Percentiles rank a stretch among this genome's conserved stretches.
Evolutionary conservation across 2,888 invertebrate genomes (phyloP).

Genomic region (Orthosia gothica): DNA sequence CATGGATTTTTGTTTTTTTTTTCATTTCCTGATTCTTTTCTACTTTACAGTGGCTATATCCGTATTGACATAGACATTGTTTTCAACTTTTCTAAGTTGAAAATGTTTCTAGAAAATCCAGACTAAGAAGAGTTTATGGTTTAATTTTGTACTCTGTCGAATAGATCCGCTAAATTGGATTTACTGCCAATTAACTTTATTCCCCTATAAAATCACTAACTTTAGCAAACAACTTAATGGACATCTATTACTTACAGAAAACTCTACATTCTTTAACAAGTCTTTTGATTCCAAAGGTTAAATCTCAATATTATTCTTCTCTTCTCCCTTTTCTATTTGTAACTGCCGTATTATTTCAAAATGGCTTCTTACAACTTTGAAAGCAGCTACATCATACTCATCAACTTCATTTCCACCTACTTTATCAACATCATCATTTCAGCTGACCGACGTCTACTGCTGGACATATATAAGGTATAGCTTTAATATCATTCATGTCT

Average conservation of each 20-base stretch:
- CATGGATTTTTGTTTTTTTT: too few relatives aligned
- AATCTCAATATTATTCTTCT: neutral
- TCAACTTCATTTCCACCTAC: neutral
- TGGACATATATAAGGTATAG: neutral
- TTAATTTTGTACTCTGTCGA: slow-evolving; percentile 2
- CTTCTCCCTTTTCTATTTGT: too few relatives aligned
- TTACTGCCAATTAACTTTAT: slow-evolving; percentile 6
- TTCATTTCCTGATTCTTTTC: too few relatives aligned
- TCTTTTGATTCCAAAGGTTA: neutral
- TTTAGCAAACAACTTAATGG: neutral
- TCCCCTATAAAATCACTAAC: slow-evolving; percentile 1
- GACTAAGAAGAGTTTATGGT: neutral
- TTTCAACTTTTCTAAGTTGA: neutral
- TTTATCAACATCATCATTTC: too few relatives aligned
- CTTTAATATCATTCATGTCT: neutral
- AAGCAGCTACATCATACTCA: too few relatives aligned
- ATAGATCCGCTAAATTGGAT: slow-evolving; percentile 4
- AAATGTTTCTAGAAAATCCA: neutral
- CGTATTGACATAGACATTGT: too few relatives aligned
- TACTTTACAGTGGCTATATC: too few relatives aligned
- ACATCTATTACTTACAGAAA: neutral
- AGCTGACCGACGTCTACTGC: neutral
- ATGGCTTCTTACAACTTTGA: too few relatives aligned
- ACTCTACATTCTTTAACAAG: neutral
- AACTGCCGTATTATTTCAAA: too few relatives aligned